phyloP scores from a whole-genome alignment of 2,888 invertebrate genomes.

The Drosophila limbata region DNA sequence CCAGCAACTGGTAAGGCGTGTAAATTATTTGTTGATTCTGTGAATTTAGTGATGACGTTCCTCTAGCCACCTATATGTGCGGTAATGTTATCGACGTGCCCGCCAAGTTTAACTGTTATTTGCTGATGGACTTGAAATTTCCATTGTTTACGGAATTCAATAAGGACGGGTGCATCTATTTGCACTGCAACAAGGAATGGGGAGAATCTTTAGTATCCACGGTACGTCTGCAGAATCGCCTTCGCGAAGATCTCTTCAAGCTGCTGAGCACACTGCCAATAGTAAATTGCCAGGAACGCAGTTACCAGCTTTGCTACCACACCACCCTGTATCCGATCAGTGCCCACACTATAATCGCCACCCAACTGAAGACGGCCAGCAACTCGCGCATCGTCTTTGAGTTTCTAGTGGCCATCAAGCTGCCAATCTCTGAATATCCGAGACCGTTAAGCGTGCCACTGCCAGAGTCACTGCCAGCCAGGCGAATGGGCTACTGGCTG shows the following conservation, averaged over 20 bases:
- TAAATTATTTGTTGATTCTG: not conserved
- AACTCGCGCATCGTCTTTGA: constrained; percentile 24
- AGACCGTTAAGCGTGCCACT: constrained; percentile 11
- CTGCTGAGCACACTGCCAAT: constrained; percentile 8
- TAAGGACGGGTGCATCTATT: constrained; percentile 10
- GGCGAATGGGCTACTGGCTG: constrained; percentile 25
- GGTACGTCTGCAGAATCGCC: constrained; percentile 19
- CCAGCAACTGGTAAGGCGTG: constrained; percentile 18
- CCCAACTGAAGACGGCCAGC: constrained; percentile 1
- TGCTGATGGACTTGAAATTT: constrained; percentile 23
- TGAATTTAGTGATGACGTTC: not conserved
- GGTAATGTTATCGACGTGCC: constrained; percentile 21
- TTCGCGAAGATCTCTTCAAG: constrained; percentile 16
- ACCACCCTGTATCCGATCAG: constrained; percentile 31
- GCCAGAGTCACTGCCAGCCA: constrained; percentile 3
- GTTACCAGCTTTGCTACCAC: constrained; percentile 34
- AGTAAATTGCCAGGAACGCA: constrained; percentile 13
- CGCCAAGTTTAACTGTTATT: constrained; percentile 30
- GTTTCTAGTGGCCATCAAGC: constrained; percentile 28
- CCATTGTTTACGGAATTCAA: constrained; percentile 1
- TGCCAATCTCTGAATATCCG: constrained; percentile 9
- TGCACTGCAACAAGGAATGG: constrained; percentile 6
- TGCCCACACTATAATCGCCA: constrained; percentile 28
- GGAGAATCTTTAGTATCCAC: constrained; percentile 8
- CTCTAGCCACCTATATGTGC: constrained; percentile 27